Evolutionary conservation across 2,888 invertebrate genomes (phyloP), one percentile per base, ranked within the genome.

Genomic region (Lasioglossum morio): DNA sequence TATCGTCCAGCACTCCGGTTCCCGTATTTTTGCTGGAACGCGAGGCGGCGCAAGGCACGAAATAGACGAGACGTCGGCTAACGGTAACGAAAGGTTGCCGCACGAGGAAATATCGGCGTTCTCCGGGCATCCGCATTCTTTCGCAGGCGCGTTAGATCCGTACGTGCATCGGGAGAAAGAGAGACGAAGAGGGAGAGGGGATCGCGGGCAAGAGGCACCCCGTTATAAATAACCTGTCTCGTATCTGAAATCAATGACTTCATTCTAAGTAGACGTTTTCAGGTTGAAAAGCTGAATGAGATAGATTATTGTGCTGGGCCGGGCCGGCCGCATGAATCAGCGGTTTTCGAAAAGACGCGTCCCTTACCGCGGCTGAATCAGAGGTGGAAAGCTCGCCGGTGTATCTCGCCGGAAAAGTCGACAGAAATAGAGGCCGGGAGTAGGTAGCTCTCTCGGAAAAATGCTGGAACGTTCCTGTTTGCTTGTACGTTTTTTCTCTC

Each of bases 181-280:
- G 63, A 14, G 63, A 16, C 5, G 16, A 5, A 1, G 63, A 5
- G 63, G 5, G 30, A 63, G 27, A 14, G 66, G 1, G 23, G 66
- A 23, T 66, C 66, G 66, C 19, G 30, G 19, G 66, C 34, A 70
- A 73, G 57, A 82, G 74, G n/a, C 66, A 40, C 7, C 27, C 1
- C 34, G 57, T 23, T 84, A 84, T 82, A 84, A 84, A 84, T 84
- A 82, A 63, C 72, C 43, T 34, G 83, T 76, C 76, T 81, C 53
- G 76, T 77, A 82, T 77, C 83, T 73, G 76, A 84, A 84, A 84
- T 84, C 83, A 82, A 84, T 84, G 76, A 53, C 43, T 82, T 72
- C 63, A 34, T 66, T n/a, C 66, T 53, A 76, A 82, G 72, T 27
- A 53, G 72, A 72, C 69, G 23, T 72, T 82, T n/a, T 72, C n/a